phyloP scores from a whole-genome alignment of 1,140 invertebrate genomes.

The Archegozetes longisetosus region DNA sequence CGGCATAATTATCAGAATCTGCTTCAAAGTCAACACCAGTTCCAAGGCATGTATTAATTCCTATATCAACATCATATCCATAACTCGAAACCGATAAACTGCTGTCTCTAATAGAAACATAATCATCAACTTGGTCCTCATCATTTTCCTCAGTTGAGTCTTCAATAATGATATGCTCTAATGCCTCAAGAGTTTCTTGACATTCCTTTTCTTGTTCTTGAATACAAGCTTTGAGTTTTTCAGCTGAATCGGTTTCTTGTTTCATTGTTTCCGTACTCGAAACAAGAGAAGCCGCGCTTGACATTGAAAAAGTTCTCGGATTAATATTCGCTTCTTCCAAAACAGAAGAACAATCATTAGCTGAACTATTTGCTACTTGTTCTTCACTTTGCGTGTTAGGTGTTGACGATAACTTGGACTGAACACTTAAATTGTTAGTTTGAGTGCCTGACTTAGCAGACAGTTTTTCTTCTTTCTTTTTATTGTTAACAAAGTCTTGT shows the following conservation, averaged over 20 bases:
- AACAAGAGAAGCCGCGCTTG: background rate
- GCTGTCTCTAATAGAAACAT: background rate
- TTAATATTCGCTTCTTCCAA: background rate
- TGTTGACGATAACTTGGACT: background rate
- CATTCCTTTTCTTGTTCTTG: slow-evolving; percentile 1
- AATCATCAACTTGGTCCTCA: background rate
- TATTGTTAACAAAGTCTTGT: slow-evolving; percentile 29
- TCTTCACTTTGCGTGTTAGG: no score
- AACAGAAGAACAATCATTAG: background rate
- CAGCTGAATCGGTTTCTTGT: background rate
- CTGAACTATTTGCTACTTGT: background rate
- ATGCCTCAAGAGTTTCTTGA: background rate
- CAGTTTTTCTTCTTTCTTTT: slow-evolving; percentile 25
- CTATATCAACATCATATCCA: slow-evolving; percentile 15
- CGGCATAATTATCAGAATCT: background rate
- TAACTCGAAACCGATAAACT: slow-evolving; percentile 11
- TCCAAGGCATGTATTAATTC: slow-evolving; percentile 13
- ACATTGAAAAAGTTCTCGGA: background rate
- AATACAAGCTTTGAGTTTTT: background rate
- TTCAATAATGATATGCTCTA: background rate
- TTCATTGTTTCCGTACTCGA: background rate
- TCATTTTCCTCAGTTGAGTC: background rate
- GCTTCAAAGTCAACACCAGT: background rate
- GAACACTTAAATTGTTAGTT: background rate
- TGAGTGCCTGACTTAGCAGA: background rate